Conservation (phyloP, 2,113 vertebrate species). For the Plestiodon gilberti region DNA sequence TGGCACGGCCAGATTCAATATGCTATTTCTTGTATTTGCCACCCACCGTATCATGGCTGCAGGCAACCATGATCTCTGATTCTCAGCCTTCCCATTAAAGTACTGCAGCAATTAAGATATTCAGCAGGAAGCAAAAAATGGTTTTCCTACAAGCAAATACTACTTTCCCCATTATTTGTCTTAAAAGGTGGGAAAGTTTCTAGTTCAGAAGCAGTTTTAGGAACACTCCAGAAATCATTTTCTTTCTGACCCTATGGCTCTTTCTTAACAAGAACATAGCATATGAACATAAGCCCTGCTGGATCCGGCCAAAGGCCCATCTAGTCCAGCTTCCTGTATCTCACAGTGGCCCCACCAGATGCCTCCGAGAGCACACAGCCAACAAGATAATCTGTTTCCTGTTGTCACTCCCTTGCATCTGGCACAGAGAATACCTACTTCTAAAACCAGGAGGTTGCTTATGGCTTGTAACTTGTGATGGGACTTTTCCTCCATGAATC, state of each 20-base stretch:
- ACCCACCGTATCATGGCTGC: accelerated
- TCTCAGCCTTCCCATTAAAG: background rate
- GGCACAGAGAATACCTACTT: no score
- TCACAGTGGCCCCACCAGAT: no score
- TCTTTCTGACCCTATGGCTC: background rate
- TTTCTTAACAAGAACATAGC: no score
- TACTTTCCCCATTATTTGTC: background rate
- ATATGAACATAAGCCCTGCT: no score
- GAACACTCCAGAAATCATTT: background rate
- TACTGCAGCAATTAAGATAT: background rate
- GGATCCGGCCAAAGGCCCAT: no score
- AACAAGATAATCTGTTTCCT: no score
- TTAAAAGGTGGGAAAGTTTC: background rate
- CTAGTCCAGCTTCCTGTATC: no score
- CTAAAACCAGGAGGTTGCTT: no score
- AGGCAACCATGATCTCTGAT: slow-evolving; percentile 15
- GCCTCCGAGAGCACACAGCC: no score
- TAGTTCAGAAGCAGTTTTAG: background rate
- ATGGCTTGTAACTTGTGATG: no score
- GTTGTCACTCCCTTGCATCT: no score
- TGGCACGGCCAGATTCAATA: background rate
- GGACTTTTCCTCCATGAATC: no score
- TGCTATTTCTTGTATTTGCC: slow-evolving; percentile 8
- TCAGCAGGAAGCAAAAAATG: background rate
- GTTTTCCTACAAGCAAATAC: background rate